Evolutionary conservation across 2,888 invertebrate species (phyloP).

Genomic region (Neocrepidodera transversa): DNA sequence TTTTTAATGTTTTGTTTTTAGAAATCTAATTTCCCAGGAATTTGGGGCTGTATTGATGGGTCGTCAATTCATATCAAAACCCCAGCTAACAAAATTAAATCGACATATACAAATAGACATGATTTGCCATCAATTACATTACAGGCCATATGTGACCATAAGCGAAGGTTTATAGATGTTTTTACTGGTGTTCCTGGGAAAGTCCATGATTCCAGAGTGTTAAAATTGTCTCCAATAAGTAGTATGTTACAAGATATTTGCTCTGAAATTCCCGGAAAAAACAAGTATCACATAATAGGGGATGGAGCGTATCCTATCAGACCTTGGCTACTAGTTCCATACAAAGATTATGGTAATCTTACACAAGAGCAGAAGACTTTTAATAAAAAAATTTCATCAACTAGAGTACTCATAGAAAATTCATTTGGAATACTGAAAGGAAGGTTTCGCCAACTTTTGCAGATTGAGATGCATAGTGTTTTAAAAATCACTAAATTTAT

Average conservation of each 20-base stretch:
- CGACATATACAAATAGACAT: slow-evolving; percentile 40
- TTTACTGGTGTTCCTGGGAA: slow-evolving; percentile 48
- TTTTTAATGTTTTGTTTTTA: no score
- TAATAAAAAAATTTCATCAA: no score
- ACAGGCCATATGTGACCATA: slow-evolving; percentile 49
- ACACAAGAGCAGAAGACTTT: no score
- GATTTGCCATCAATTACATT: slow-evolving; percentile 42
- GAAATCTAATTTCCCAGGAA: slow-evolving; percentile 32
- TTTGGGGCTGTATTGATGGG: slow-evolving; percentile 43
- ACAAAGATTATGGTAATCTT: no score
- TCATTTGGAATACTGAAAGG: no score
- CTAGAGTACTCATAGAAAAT: no score
- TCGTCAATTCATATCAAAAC: slow-evolving; percentile 38
- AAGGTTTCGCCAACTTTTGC: no score
- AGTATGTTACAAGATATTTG: not conserved
- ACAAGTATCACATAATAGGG: not conserved
- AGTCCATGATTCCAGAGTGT: slow-evolving; percentile 48
- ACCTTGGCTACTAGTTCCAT: no score
- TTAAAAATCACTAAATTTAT: no score
- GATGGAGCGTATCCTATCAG: no score
- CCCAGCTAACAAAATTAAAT: slow-evolving; percentile 45
- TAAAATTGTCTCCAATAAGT: slow-evolving; percentile 36
- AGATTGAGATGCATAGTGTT: no score
- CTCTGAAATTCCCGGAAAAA: not conserved
- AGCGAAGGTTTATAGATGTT: slow-evolving; percentile 46